Evolutionary conservation across 2,113 vertebrate genomes (phyloP).

Genomic region (Esox niger): DNA sequence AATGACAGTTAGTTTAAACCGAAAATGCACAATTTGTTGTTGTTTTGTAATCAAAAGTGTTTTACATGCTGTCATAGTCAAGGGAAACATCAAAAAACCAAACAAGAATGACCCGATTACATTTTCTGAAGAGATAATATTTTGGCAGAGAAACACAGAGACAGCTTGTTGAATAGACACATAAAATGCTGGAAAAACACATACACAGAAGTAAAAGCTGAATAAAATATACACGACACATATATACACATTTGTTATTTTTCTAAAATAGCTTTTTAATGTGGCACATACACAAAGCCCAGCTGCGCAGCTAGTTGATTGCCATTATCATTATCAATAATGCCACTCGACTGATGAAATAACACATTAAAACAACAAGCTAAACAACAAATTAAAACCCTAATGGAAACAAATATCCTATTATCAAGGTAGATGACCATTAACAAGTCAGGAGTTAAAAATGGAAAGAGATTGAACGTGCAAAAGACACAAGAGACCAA

Average conservation of each 20-base stretch:
- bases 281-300: not conserved
- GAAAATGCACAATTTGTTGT: no score
- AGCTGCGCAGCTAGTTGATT: constrained; percentile 13
- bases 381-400: no score
- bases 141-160: no score
- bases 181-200: no score
- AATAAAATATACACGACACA: not conserved
- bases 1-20: no score
- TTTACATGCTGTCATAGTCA: no score
- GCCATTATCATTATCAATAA: constrained; percentile 14
- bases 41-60: no score
- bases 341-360: not conserved
- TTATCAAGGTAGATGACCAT: not conserved
- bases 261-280: not conserved
- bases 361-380: constrained; percentile 10
- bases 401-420: not conserved
- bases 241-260: not conserved
- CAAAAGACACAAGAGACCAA: not conserved
- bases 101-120: no score
- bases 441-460: not conserved
- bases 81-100: no score
- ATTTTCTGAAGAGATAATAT: no score
- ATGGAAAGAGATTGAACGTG: not conserved
- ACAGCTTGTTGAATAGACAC: no score
- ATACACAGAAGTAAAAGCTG: no score